Conservation (phyloP, 92 coral and sea anemone species). For the Metridium senile region DNA sequence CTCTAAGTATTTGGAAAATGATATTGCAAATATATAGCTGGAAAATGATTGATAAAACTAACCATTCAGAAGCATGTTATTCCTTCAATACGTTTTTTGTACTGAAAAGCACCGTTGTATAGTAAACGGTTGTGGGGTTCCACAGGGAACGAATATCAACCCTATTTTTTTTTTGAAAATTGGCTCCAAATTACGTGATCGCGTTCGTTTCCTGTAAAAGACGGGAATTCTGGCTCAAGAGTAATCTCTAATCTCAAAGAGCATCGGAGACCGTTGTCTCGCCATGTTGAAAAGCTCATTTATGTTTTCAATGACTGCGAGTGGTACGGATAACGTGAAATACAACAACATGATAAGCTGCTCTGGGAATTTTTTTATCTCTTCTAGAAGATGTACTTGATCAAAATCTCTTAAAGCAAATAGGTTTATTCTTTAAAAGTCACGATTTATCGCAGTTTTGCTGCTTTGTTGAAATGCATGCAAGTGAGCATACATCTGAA, state of each 20-base stretch:
- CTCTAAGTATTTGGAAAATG: too few species aligned
- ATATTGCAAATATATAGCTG: too few species aligned
- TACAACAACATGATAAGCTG: background rate
- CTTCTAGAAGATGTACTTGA: background rate
- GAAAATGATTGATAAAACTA: too few species aligned
- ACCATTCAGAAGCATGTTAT: too few species aligned
- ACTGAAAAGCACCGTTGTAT: too few species aligned
- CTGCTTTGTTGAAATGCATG: too few species aligned
- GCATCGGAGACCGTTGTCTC: background rate
- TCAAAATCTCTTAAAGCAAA: background rate
- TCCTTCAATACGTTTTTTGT: too few species aligned
- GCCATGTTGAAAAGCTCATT: background rate
- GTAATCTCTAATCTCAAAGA: background rate
- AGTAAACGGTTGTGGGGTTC: background rate
- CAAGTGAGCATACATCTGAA: too few species aligned
- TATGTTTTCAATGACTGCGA: background rate
- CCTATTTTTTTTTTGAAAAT: background rate
- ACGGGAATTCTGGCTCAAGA: background rate
- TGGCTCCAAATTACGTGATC: background rate
- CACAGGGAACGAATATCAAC: background rate
- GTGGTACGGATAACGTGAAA: background rate
- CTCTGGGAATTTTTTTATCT: background rate
- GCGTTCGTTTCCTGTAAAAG: background rate
- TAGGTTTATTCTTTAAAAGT: background rate
- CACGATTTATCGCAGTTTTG: too few species aligned